These are phyloP conservation scores for Hyla sarda DNA, from an alignment of 2,113 vertebrate genomes.

Conservation along the genomic window DNA sequence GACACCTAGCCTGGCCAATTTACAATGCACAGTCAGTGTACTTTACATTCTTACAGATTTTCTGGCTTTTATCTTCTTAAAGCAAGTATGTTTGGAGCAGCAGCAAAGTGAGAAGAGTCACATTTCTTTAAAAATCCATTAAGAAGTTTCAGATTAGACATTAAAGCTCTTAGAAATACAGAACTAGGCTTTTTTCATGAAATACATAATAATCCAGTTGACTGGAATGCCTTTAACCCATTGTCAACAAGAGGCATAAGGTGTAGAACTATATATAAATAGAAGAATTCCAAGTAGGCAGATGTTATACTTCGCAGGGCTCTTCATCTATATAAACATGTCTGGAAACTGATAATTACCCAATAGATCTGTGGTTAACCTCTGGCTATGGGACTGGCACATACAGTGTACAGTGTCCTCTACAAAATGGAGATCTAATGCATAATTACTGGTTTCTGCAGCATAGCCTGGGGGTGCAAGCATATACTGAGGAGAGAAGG, in stretches of 20 bases:
- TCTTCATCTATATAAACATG: not conserved
- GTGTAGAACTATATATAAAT: not conserved
- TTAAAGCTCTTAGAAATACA: constrained; percentile 34
- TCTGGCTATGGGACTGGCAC: not conserved
- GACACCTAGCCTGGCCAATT: too few relatives aligned
- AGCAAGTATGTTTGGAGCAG: not conserved
- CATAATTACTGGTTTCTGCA: constrained; percentile 19
- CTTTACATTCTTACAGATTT: too few relatives aligned
- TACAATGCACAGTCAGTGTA: too few relatives aligned
- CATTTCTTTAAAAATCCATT: constrained; percentile 20
- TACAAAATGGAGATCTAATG: constrained; percentile 23
- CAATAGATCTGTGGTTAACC: constrained; percentile 22
- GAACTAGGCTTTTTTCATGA: constrained; percentile 5
- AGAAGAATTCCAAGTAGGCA: not conserved
- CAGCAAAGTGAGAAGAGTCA: not conserved
- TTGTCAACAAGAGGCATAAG: not conserved
- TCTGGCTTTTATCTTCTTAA: too few relatives aligned
- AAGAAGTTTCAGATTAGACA: constrained; percentile 11
- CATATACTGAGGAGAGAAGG: not conserved
- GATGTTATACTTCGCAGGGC: not conserved
- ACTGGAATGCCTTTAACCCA: constrained; percentile 7
- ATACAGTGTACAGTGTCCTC: not conserved
- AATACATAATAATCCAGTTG: not conserved
- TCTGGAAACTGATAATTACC: not conserved
- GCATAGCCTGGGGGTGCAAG: not conserved